phyloP scores from a whole-genome alignment of 2,113 vertebrate genomes.

The Orientallactaga bullata region DNA sequence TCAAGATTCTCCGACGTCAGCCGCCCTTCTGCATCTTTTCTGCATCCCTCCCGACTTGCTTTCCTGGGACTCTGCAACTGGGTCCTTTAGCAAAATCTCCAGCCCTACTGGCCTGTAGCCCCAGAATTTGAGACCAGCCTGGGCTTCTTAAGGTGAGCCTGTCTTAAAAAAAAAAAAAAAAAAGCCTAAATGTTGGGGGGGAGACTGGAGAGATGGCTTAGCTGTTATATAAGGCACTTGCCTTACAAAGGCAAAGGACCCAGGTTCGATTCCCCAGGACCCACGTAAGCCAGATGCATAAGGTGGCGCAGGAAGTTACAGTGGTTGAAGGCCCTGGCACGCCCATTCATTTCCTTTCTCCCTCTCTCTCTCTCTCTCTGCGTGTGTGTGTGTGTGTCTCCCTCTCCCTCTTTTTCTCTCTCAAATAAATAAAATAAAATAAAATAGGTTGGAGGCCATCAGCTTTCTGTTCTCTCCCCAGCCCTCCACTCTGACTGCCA shows the following conservation, averaged over 20 bases:
- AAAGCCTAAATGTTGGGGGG: neutral
- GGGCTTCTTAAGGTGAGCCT: neutral
- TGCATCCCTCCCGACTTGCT: neutral
- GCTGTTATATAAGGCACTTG: too few relatives aligned
- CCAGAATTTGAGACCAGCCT: neutral
- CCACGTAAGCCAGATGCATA: neutral
- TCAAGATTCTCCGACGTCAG: neutral
- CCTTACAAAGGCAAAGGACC: neutral
- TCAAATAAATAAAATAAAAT: neutral
- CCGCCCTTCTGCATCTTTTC: neutral
- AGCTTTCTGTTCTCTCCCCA: neutral
- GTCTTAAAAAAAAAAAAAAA: too few relatives aligned
- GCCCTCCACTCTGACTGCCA: neutral
- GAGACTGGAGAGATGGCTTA: neutral
- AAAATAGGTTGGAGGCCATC: neutral
- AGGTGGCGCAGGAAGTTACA: too few relatives aligned
- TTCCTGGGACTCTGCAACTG: neutral
- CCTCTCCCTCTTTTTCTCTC: too few relatives aligned
- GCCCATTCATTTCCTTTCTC: too few relatives aligned
- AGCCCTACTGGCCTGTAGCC: neutral
- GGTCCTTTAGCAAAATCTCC: conserved; percentile 10
- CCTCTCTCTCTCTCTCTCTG: too few relatives aligned
- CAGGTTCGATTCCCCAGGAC: neutral
- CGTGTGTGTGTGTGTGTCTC: too few relatives aligned
- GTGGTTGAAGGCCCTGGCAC: too few relatives aligned